Percentiles rank a stretch among this genome's conserved stretches.
phyloP scores from a whole-genome alignment of 2,888 invertebrate genomes.

The Lasioglossum morio region DNA sequence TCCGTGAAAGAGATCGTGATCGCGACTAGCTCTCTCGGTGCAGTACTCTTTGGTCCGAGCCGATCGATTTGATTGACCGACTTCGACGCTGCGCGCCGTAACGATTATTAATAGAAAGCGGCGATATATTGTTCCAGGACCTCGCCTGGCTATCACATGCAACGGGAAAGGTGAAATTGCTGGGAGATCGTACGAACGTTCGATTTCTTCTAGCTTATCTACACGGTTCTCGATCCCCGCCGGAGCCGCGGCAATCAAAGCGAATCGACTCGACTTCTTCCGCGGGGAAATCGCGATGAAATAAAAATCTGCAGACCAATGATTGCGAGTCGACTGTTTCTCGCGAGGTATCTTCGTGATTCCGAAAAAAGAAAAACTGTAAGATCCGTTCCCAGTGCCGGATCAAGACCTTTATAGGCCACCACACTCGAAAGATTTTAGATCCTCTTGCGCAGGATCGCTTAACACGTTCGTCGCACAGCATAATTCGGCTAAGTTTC shows the following conservation, averaged over 20 bases:
- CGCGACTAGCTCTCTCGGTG: background rate
- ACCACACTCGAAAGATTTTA: no score
- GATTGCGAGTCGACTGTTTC: no score
- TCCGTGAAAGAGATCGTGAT: background rate
- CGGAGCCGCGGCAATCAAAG: background rate
- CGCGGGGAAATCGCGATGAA: background rate
- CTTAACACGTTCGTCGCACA: no score
- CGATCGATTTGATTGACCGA: constrained; percentile 72
- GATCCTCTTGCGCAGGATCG: no score
- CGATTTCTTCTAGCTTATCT: background rate
- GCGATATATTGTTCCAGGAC: constrained; percentile 46
- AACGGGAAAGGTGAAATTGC: constrained; percentile 26
- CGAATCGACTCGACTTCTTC: background rate
- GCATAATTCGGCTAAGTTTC: no score
- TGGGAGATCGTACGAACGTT: background rate
- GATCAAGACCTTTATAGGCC: no score
- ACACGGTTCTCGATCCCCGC: background rate
- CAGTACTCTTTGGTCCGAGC: constrained; percentile 36
- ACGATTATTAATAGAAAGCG: constrained; percentile 74
- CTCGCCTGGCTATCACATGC: background rate
- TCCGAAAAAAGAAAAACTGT: no score
- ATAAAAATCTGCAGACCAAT: no score
- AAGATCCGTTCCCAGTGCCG: no score
- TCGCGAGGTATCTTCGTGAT: no score
- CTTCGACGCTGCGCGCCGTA: constrained; percentile 60